These are phyloP conservation scores for Trematocara marginatum DNA, from an alignment of 2,113 vertebrate species.

Conservation along the genomic window DNA sequence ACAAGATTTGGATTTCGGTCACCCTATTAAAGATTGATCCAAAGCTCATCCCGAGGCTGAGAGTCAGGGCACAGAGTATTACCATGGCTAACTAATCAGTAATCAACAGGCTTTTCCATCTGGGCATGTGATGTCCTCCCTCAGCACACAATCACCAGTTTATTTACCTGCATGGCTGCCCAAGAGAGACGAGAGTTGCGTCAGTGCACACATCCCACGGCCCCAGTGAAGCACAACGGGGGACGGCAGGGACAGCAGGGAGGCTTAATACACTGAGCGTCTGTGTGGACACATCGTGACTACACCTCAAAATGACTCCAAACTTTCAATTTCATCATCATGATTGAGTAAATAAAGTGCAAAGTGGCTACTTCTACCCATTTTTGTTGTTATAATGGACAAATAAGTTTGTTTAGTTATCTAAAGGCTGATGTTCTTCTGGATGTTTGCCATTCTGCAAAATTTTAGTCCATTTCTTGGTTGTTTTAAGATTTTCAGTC, in stretches of 20 bases:
- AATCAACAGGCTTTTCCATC: conserved; percentile 20
- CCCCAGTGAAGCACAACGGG: conserved; percentile 6
- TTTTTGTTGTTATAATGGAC: not conserved
- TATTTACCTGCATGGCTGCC: conserved; percentile 58
- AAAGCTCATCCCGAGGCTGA: not conserved
- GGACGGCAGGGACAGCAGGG: conserved; percentile 1
- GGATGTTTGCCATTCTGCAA: not conserved
- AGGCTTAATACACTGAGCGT: not conserved
- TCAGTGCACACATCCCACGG: conserved; percentile 51
- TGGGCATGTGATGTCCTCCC: conserved; percentile 4
- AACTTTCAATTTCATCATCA: not conserved
- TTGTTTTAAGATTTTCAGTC: not conserved
- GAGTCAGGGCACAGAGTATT: not conserved
- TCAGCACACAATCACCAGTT: conserved; percentile 37
- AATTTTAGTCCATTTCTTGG: not conserved
- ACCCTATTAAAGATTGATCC: conserved; percentile 15
- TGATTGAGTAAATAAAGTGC: not conserved
- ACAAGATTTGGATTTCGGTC: not conserved
- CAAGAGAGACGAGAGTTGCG: conserved; percentile 46
- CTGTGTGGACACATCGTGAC: conserved; percentile 28
- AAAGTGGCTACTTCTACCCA: not conserved
- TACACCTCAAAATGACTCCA: conserved; percentile 28
- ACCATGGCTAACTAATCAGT: not conserved
- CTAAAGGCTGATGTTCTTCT: not conserved
- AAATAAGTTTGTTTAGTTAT: not conserved